A percentile compares a stretch with the other conserved stretches of the same genome.
These are phyloP conservation scores for Thalassarche chlororhynchos DNA, from an alignment of 2,113 vertebrate genomes.

Conservation along the genomic window DNA sequence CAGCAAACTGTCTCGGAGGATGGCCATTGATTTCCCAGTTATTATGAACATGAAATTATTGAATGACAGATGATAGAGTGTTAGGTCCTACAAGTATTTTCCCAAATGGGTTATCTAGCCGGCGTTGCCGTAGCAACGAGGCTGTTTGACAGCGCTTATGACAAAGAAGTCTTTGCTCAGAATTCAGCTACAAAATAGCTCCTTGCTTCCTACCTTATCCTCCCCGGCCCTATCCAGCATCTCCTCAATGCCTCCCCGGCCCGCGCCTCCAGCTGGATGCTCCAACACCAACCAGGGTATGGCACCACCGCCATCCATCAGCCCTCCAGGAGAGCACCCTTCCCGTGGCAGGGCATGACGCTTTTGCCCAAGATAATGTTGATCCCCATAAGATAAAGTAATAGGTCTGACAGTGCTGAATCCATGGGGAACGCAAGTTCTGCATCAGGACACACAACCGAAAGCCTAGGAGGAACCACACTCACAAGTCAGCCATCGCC, in stretches of 20 bases:
- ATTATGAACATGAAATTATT: slow-evolving; percentile 92
- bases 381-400: slow-evolving; percentile 76
- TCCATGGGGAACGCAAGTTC: slow-evolving; percentile 73
- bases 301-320: slow-evolving; percentile 27
- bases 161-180: slow-evolving; percentile 81
- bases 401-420: slow-evolving; percentile 19
- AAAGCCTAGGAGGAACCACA: slow-evolving; percentile 69
- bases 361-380: slow-evolving; percentile 59
- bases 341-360: not conserved
- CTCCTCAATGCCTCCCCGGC: not conserved
- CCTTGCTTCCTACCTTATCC: slow-evolving; percentile 30
- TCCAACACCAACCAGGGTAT: not conserved
- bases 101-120: slow-evolving; percentile 80
- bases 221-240: not conserved
- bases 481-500: slow-evolving; percentile 72
- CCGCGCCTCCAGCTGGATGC: not conserved
- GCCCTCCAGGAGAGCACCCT: not conserved
- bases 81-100: slow-evolving; percentile 83
- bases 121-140: slow-evolving; percentile 79
- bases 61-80: slow-evolving; percentile 91
- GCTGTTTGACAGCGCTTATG: slow-evolving; percentile 82
- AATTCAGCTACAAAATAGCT: slow-evolving; percentile 80
- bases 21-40: slow-evolving; percentile 88
- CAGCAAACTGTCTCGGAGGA: slow-evolving; percentile 80
- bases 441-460: slow-evolving; percentile 72